These are phyloP conservation scores for Madoqua kirkii DNA, from an alignment of 2,113 vertebrate species.

Conservation along the genomic window DNA sequence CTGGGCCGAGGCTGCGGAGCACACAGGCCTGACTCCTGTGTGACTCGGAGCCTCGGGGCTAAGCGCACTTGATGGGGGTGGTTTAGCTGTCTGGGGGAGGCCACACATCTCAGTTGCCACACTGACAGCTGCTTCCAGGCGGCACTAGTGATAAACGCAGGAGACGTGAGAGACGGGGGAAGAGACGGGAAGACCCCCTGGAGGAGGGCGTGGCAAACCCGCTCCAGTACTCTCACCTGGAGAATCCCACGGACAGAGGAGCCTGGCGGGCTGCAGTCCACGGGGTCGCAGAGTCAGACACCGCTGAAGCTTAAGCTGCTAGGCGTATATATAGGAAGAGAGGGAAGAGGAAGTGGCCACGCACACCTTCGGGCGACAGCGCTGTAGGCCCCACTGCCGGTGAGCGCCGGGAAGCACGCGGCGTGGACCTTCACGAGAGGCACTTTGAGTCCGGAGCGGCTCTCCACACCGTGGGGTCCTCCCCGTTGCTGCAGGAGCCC, in stretches of 20 bases:
- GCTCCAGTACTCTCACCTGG: not conserved
- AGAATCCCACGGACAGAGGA: not conserved
- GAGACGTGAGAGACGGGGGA: not conserved
- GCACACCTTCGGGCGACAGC: accelerated
- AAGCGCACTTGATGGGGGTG: accelerated
- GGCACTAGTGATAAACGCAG: not conserved
- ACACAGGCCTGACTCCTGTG: accelerated
- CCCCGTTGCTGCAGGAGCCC: accelerated
- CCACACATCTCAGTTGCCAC: accelerated
- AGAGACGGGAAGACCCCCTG: not conserved
- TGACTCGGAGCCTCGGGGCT: accelerated
- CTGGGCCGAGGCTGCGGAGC: accelerated
- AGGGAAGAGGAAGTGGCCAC: accelerated
- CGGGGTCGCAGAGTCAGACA: not conserved
- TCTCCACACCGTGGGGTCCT: accelerated
- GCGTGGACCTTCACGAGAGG: accelerated
- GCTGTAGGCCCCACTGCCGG: accelerated
- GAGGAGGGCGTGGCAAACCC: not conserved
- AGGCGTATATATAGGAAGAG: accelerated
- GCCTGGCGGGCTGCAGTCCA: not conserved
- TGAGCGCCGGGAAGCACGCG: accelerated
- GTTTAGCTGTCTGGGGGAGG: accelerated
- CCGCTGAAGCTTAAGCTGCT: accelerated
- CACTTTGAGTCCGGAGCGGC: accelerated
- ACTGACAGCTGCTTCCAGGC: accelerated